Base-by-base conservation (phyloP, 2,888 invertebrate species). In the Morpho achilles region DNA sequence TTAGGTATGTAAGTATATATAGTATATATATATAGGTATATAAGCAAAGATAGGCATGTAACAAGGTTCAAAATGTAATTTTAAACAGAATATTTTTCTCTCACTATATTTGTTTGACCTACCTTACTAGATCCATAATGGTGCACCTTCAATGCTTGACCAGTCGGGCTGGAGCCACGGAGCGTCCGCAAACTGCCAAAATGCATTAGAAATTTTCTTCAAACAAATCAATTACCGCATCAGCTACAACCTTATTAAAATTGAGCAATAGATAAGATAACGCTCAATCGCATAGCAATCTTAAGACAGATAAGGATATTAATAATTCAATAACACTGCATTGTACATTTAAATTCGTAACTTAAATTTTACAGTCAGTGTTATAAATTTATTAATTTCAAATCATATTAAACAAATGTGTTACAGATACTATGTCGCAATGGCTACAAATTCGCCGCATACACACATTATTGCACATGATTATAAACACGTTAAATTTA, bases 101-200 rank as follows among this genome's bases (percentile, higher is more conserved):
- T 44, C 55, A 44, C 9, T 39, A 39, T 16, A 16, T 3, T 7
- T 39, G 43, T 56, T 53, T 7, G 44, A 51, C 61, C 59, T 62
- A 62, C 61, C 61, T 59, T 32, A 32, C 32, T 32, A 32, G 5
- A 3, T 32, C 3, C 32, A 32, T 5, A 32, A 32, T 32, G 3
- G 32, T 32, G 5, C 32, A 2, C 32, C 32, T 32, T 32, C 39
- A 16, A 39, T 16, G 51, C 39, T 46, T 8, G 39, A 7, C 41
- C 40, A 44, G 45, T 56, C 51, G 44, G 50, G 56, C 54, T 48
- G 44, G 9, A 44, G 7, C 41, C 7, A 41, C 50, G 32, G 43
- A 46, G 7, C 7, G 40, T 53, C 54, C 9, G 54, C 54, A 58
- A 52, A 66, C 70, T 70, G 72, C 62, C 68, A 68, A 72, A 67